phyloP scores from a whole-genome alignment of 2,113 vertebrate species.

The Colossoma macropomum region DNA sequence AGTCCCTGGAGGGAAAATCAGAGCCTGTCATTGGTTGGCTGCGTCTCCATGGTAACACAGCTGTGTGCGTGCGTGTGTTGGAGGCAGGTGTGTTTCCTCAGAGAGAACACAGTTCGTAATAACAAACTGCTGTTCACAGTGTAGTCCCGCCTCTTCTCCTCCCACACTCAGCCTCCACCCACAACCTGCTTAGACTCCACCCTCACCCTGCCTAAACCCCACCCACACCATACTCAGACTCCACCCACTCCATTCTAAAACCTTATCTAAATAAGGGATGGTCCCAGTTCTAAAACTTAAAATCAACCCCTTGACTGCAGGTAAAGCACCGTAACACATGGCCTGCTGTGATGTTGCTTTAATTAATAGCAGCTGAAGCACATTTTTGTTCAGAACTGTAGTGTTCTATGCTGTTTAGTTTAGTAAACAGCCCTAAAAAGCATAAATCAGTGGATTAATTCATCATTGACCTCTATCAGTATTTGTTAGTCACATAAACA shows the following conservation, averaged over 20 bases:
- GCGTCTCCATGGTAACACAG: conserved; percentile 58
- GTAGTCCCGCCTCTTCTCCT: background rate
- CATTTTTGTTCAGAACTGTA: no score
- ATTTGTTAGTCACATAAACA: no score
- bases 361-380: no score
- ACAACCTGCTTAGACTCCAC: background rate
- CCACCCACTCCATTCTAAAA: background rate
- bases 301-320: no score
- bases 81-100: conserved; percentile 25
- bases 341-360: no score
- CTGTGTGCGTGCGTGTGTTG: conserved; percentile 28
- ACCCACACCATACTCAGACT: background rate
- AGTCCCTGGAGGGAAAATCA: conserved; percentile 56
- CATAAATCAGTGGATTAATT: no score
- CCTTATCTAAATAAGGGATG: no score
- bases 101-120: conserved; percentile 3
- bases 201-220: background rate
- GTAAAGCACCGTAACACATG: no score
- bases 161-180: conserved; percentile 7
- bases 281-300: no score
- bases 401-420: no score
- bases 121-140: conserved; percentile 21
- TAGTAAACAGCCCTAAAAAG: no score
- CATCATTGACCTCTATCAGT: no score
- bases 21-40: conserved; percentile 53